Conservation (phyloP, 2,888 invertebrate genomes). For the Cataglyphis livida region DNA sequence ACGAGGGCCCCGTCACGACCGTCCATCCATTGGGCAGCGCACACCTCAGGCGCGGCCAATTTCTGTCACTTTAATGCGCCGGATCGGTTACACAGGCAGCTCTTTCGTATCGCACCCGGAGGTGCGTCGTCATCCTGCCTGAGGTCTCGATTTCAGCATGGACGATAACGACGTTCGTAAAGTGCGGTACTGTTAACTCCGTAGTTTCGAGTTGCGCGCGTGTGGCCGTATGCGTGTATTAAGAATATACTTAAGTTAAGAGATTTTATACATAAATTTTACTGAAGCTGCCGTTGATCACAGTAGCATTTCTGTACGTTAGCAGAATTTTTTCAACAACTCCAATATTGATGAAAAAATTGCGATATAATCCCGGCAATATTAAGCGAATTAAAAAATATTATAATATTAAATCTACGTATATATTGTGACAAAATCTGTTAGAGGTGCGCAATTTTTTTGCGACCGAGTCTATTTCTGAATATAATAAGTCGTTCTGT, state of each 20-base stretch:
- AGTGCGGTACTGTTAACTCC: conserved; percentile 34
- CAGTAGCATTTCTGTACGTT: neutral
- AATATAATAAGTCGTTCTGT: neutral
- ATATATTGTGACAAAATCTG: neutral
- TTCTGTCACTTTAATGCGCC: conserved; percentile 81
- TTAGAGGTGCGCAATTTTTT: neutral
- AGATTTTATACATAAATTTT: neutral
- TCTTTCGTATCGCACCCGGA: conserved; percentile 56
- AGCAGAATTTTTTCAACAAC: neutral
- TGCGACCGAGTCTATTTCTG: neutral
- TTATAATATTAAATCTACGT: neutral
- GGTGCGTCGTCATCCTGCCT: conserved; percentile 55
- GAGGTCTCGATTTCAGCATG: conserved; percentile 53
- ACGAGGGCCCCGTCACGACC: conserved; percentile 69
- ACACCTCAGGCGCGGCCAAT: conserved; percentile 82
- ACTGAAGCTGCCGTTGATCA: neutral
- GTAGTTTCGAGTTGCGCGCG: neutral
- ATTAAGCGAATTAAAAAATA: neutral
- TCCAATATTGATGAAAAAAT: neutral
- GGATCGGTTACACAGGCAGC: conserved; percentile 56
- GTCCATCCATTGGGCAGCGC: conserved; percentile 70
- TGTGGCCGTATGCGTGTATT: neutral
- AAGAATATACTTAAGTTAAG: neutral
- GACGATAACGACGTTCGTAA: conserved; percentile 39
- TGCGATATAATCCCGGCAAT: neutral